Evolutionary conservation across 2,113 vertebrate genomes (phyloP).

Genomic region (Hucho hucho): DNA sequence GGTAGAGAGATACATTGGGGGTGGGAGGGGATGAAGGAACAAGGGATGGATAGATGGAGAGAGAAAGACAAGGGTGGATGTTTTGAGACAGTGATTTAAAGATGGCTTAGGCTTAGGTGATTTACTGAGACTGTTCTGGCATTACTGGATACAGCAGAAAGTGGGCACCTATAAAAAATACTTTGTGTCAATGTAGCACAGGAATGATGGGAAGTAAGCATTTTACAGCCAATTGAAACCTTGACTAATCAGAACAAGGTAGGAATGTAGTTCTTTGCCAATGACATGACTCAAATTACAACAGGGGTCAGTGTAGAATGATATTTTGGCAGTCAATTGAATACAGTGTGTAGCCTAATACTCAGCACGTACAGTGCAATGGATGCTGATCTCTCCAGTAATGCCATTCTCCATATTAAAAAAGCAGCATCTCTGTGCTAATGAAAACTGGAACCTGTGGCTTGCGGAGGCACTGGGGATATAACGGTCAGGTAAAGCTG

Average conservation of each 20-base stretch:
- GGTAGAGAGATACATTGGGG: constrained; percentile 49
- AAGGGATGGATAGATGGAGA: constrained; percentile 72
- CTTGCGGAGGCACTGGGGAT: constrained; percentile 67
- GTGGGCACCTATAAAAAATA: neutral
- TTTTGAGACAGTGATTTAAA: constrained; percentile 77
- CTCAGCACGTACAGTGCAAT: constrained; percentile 1
- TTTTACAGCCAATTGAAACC: neutral
- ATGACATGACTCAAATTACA: neutral
- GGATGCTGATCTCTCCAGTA: constrained; percentile 70
- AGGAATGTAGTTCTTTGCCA: neutral
- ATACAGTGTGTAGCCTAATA: neutral
- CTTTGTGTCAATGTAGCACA: neutral
- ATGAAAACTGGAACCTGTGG: constrained; percentile 57
- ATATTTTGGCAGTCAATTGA: neutral
- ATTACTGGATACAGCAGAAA: constrained; percentile 76
- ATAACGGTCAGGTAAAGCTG: constrained; percentile 57
- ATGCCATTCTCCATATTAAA: constrained; percentile 76
- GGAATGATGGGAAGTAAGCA: neutral
- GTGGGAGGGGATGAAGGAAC: constrained; percentile 67
- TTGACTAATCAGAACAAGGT: neutral
- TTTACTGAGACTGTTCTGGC: constrained; percentile 73
- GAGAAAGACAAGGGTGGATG: constrained; percentile 74
- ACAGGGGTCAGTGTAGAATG: neutral
- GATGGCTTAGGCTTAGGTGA: constrained; percentile 70
- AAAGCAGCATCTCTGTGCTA: constrained; percentile 70